These are phyloP conservation scores for Chironomus riparius DNA, from an alignment of 2,888 invertebrate genomes.

Conservation along the genomic window DNA sequence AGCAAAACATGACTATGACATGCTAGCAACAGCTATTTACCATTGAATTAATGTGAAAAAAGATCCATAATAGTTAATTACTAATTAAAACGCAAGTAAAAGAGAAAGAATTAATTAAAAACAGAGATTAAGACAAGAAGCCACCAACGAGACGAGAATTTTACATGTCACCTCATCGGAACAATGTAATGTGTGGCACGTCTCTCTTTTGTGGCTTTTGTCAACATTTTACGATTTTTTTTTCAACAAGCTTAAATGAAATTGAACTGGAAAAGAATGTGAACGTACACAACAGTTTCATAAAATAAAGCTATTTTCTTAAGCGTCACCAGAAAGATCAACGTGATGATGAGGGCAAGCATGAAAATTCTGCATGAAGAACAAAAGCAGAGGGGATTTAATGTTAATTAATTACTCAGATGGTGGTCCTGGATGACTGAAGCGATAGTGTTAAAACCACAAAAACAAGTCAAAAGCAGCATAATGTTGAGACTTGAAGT, in stretches of 20 bases:
- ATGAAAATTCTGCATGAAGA: background rate
- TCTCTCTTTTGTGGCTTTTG: background rate
- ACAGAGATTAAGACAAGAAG: background rate
- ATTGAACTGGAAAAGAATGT: no score
- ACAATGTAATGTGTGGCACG: no score
- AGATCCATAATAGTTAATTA: background rate
- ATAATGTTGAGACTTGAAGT: no score
- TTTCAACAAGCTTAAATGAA: no score
- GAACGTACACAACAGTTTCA: background rate
- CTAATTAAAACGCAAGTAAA: background rate
- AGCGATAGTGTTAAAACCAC: background rate
- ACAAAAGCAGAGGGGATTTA: background rate
- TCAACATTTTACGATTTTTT: background rate
- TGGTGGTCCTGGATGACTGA: constrained; percentile 11
- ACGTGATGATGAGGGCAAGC: background rate
- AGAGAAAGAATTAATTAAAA: background rate
- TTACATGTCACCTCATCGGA: no score
- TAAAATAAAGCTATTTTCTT: background rate
- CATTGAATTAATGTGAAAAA: background rate
- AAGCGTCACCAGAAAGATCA: background rate
- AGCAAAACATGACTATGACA: background rate
- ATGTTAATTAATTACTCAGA: constrained; percentile 26
- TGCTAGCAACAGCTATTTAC: background rate
- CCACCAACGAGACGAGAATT: no score
- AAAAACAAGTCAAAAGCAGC: background rate